phyloP scores from a whole-genome alignment of 2,888 invertebrate species.

The Thecophora atra region DNA sequence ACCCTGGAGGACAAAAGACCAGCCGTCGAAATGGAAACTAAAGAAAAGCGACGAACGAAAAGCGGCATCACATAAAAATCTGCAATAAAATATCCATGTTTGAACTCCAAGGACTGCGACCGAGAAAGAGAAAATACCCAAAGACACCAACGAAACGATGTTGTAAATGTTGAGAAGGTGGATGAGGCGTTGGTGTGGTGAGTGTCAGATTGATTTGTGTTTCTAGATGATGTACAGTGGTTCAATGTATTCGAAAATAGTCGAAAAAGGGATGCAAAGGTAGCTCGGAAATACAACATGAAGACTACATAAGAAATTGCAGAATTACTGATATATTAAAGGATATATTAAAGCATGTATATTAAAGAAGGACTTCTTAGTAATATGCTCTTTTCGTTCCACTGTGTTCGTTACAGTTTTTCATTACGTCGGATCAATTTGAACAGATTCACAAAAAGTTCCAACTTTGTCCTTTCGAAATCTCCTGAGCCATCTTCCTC shows the following conservation, averaged over 20 bases:
- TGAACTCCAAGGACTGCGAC: constrained; percentile 11
- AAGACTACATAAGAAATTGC: too few species aligned
- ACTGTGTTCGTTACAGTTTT: constrained; percentile 39
- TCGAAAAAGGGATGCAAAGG: too few species aligned
- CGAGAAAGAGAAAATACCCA: too few species aligned
- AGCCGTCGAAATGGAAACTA: constrained; percentile 3
- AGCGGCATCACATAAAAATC: constrained; percentile 19
- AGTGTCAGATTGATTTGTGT: not conserved
- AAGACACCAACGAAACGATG: not conserved
- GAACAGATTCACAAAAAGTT: constrained; percentile 51
- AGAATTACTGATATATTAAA: too few species aligned
- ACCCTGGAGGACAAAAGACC: not conserved
- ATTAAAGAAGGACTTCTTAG: too few species aligned
- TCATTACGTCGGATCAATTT: constrained; percentile 55
- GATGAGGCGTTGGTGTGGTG: not conserved
- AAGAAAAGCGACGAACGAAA: not conserved
- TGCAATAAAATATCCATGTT: constrained; percentile 19
- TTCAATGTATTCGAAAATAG: too few species aligned
- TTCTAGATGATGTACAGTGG: constrained; percentile 3
- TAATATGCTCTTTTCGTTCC: not conserved
- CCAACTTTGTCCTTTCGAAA: constrained; percentile 39
- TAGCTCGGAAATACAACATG: too few species aligned
- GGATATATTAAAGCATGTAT: too few species aligned
- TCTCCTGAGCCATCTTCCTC: constrained; percentile 36
- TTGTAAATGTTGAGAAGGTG: constrained; percentile 12